phyloP scores from a whole-genome alignment of 2,797 vertebrate species.

The Amblyopsis hoosieri region DNA sequence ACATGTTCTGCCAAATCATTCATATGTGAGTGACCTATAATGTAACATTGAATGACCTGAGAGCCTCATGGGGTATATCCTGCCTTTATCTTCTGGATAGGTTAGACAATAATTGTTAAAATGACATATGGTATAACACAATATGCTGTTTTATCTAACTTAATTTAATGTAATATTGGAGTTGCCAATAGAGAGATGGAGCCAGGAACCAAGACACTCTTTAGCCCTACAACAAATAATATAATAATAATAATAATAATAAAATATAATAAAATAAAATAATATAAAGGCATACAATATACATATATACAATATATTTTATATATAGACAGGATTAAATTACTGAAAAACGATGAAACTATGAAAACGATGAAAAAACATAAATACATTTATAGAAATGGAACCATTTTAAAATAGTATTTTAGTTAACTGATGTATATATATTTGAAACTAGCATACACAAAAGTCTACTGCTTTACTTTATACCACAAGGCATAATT shows the following conservation, averaged over 20 bases:
- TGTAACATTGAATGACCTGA: not conserved
- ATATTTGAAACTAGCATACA: too few relatives aligned
- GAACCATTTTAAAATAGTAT: not conserved
- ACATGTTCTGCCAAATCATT: slow-evolving; percentile 13
- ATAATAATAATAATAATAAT: not conserved
- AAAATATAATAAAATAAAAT: not conserved
- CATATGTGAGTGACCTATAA: slow-evolving; percentile 3
- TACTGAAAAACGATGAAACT: not conserved
- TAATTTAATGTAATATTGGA: not conserved
- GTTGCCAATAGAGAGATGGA: too few relatives aligned
- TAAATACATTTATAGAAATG: not conserved
- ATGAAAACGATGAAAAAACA: not conserved
- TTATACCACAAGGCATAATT: too few relatives aligned
- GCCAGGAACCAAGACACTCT: too few relatives aligned
- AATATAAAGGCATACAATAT: not conserved
- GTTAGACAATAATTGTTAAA: not conserved
- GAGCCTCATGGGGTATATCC: not conserved
- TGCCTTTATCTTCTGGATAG: not conserved
- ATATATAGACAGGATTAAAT: too few relatives aligned
- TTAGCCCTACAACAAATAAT: too few relatives aligned
- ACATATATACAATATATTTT: not conserved
- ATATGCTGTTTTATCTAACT: not conserved
- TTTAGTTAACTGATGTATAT: not conserved
- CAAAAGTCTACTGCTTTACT: too few relatives aligned
- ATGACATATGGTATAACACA: not conserved